These are phyloP conservation scores for Heteropelma amictum DNA, from an alignment of 2,888 invertebrate species.

Conservation along the genomic window DNA sequence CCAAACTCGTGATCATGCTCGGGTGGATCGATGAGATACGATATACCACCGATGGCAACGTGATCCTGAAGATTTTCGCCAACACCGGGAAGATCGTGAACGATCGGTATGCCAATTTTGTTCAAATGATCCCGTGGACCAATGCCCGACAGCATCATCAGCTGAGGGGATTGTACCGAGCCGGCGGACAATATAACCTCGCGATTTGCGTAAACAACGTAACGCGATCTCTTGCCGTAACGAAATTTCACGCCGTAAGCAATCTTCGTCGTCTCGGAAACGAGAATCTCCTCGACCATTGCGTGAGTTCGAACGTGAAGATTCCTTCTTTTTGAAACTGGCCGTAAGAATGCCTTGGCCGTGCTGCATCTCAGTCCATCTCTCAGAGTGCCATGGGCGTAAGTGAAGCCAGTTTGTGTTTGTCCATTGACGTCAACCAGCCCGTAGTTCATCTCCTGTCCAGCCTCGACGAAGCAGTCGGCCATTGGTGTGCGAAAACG, in stretches of 20 bases:
- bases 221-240: slow-evolving; percentile 77
- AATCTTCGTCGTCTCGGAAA: slow-evolving; percentile 81
- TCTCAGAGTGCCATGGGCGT: slow-evolving; percentile 87
- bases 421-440: slow-evolving; percentile 87
- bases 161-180: slow-evolving; percentile 89
- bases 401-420: slow-evolving; percentile 88
- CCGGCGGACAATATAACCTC: slow-evolving; percentile 94
- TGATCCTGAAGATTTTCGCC: slow-evolving; percentile 92
- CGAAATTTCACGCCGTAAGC: slow-evolving; percentile 85
- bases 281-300: slow-evolving; percentile 84
- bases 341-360: slow-evolving; percentile 89
- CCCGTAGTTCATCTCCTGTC: slow-evolving; percentile 84
- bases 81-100: slow-evolving; percentile 85
- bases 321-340: slow-evolving; percentile 84
- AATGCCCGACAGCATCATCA: slow-evolving; percentile 92
- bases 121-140: slow-evolving; percentile 84
- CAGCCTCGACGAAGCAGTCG: slow-evolving; percentile 85
- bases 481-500: slow-evolving; percentile 85
- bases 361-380: slow-evolving; percentile 90
- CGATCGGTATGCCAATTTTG: slow-evolving; percentile 81
- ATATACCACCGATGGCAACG: slow-evolving; percentile 88
- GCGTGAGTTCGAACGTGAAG: slow-evolving; percentile 86
- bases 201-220: slow-evolving; percentile 81
- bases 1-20: slow-evolving; percentile 75
- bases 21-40: slow-evolving; percentile 83